Evolutionary conservation across 2,888 invertebrate genomes (phyloP).

Genomic region (Scaptomyza cyrtandrae): DNA sequence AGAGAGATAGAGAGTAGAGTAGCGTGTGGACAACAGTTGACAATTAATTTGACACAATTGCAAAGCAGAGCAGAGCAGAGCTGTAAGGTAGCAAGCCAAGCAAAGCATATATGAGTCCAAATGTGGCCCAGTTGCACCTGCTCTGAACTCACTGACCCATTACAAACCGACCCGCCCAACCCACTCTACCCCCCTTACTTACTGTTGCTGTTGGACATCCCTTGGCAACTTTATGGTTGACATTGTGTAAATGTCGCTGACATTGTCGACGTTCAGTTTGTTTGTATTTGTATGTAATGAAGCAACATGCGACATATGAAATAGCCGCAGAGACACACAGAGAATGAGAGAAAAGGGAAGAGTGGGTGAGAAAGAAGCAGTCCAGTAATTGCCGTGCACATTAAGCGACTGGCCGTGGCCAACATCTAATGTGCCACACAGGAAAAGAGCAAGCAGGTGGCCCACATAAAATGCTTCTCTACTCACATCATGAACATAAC

Average conservation of each 20-base stretch:
- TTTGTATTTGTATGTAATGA: conserved; percentile 64
- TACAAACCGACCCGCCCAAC: background rate
- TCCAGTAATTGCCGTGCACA: conserved; percentile 54
- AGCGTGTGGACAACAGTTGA: conserved; percentile 65
- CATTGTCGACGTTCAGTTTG: conserved; percentile 54
- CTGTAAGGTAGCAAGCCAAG: conserved; percentile 18
- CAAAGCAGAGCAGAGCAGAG: conserved; percentile 57
- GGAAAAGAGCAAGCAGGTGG: conserved; percentile 24
- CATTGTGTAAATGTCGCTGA: conserved; percentile 69
- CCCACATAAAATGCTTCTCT: conserved; percentile 15
- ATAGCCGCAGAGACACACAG: conserved; percentile 2
- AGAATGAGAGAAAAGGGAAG: conserved; percentile 1
- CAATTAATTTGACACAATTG: conserved; percentile 79
- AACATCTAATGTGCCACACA: conserved; percentile 43
- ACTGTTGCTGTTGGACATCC: conserved; percentile 11
- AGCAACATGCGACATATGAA: conserved; percentile 54
- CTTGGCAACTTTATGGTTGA: conserved; percentile 62
- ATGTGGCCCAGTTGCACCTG: conserved; percentile 47
- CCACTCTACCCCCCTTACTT: background rate
- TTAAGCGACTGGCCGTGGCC: conserved; percentile 48
- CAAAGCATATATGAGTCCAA: conserved; percentile 56
- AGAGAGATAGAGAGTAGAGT: background rate
- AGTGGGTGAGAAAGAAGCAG: background rate
- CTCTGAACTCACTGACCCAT: conserved; percentile 18
- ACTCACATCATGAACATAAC: conserved; percentile 34